Evolutionary conservation across 2,797 vertebrate species (phyloP), one percentile per base, ranked within the genome.

Genomic region (Chaenodraco wilsoni): DNA sequence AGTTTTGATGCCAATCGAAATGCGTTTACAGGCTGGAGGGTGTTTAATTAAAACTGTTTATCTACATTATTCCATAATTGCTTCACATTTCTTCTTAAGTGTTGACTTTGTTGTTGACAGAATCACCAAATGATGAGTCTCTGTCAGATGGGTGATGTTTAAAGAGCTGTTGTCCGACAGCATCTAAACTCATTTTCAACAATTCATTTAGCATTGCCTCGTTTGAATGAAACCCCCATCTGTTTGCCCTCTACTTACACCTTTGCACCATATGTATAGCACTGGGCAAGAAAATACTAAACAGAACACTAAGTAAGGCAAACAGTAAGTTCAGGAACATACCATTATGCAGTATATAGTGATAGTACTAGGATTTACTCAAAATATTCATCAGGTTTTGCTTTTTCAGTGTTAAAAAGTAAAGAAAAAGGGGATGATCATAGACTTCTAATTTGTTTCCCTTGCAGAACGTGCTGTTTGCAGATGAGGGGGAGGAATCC

Each of bases 391-490:
- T 6, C 5, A 15, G 2, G 50, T 15, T 64, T 50, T 56, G 11
- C 12, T 27, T 44, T 68, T 40, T 21, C 50, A 48, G 27, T 37
- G 33, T 37, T 11, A 50, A 52, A 73, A 14, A 41, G 11, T 27
- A 27, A 27, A 1, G 69, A 21, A 43, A 49, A 68, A 41, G 23
- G 2, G 8, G 8, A 43, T 60, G 12, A 45, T 50, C 2, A n/a
- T 56, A 19, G 3, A 3, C 44, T 68, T 33, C 23, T 48, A 1
- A 68, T 37, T 17, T 16, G 1, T 78, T 79, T 76, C 15, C 21
- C 40, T 55, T 65, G 0, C 91, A 98, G 97, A 98, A 98, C 40
- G 95, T 98, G 72, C 92, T 98, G 55, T 97, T 97, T 67, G 92
- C 96, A 0, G 96, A 96, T 0, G 96, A 97, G 73, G 87, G 93